Percentiles rank a stretch among this genome's conserved stretches.
Conservation (phyloP, 2,797 vertebrate species). For the Sciaenops ocellatus region DNA sequence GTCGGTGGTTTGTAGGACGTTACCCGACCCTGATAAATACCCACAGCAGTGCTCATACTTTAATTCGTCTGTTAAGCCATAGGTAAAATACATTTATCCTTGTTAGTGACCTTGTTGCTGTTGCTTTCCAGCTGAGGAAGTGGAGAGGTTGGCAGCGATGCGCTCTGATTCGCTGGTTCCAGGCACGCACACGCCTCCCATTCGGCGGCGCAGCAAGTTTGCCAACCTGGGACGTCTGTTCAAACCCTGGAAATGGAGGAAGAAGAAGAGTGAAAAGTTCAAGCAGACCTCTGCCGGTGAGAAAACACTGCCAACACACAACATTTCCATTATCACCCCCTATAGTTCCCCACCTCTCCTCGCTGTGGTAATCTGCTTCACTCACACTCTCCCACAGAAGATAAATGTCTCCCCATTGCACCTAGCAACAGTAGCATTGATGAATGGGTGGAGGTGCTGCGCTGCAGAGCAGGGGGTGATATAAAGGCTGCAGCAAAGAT, state of each 20-base stretch:
- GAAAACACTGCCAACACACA: slow-evolving; percentile 5
- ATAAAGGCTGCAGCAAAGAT: slow-evolving; percentile 16
- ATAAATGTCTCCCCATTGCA: slow-evolving; percentile 28
- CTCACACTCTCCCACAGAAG: slow-evolving; percentile 25
- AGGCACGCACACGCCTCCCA: slow-evolving; percentile 97
- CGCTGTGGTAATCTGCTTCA: neutral
- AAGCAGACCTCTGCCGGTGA: slow-evolving; percentile 96
- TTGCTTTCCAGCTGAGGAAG: slow-evolving; percentile 91
- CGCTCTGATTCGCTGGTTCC: slow-evolving; percentile 98
- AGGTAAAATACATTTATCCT: neutral
- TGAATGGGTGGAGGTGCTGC: slow-evolving; percentile 33
- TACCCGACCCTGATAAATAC: too few relatives aligned
- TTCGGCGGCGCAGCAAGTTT: slow-evolving; percentile 95
- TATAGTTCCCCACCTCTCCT: neutral
- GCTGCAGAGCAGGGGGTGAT: slow-evolving; percentile 34
- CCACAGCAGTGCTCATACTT: neutral
- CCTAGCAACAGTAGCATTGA: slow-evolving; percentile 33
- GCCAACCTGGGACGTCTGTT: slow-evolving; percentile 94
- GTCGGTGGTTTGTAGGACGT: neutral
- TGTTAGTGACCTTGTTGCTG: slow-evolving; percentile 19
- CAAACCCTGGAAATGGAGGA: slow-evolving; percentile 98
- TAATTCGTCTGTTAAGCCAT: neutral
- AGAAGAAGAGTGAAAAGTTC: slow-evolving; percentile 99
- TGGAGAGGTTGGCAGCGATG: slow-evolving; percentile 96
- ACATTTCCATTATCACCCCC: neutral